Base-by-base conservation (phyloP, 1,140 invertebrate species). In the Chrysoperla carnea region DNA sequence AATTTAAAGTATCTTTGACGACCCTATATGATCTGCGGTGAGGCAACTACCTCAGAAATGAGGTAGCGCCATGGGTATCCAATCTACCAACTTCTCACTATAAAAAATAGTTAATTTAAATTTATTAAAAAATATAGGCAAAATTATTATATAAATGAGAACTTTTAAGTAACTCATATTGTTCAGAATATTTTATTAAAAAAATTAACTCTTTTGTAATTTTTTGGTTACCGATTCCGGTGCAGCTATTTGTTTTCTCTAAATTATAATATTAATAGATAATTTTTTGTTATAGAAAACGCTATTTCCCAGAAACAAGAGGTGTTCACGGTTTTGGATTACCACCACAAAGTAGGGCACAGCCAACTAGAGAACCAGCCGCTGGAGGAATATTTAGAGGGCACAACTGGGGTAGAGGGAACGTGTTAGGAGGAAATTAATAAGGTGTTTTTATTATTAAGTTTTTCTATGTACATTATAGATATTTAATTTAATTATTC, bases 331-430 rank as follows among this genome's bases (percentile, higher is more conserved):
- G 78, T 7, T 81, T 84, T 57, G 77, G 81, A 38, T 56, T 66
- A 15, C 68, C 72, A 6, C 73, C 78, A 8, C 54, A 62, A 50
- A 66, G 68, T 38, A 4, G 49, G 51, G 41, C 50, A 11, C 31
- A 33, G n/a, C 31, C 31, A 33, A 33, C 31, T 11, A 33, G 46
- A 28, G 57, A 57, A 40, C 52, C 56, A 1, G 57, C 53, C 8
- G 62, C 62, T 35, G 61, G 62, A 13, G 49, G 68, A 17, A 68
- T 75, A 52, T 63, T 69, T 2, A 35, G 35, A 17, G 66, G 73
- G n/a, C 76, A 80, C 52, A 67, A 73, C 48, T 84, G 81, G 81
- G 81, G 82, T 9, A 60, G 68, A 41, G 81, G 81, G 6, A 70
- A 76, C 46, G 63, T 77, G 5, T 61, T 85, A 28, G 78, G 78